Conservation (phyloP, 2,888 invertebrate genomes). For the Caenorhabditis angaria region DNA sequence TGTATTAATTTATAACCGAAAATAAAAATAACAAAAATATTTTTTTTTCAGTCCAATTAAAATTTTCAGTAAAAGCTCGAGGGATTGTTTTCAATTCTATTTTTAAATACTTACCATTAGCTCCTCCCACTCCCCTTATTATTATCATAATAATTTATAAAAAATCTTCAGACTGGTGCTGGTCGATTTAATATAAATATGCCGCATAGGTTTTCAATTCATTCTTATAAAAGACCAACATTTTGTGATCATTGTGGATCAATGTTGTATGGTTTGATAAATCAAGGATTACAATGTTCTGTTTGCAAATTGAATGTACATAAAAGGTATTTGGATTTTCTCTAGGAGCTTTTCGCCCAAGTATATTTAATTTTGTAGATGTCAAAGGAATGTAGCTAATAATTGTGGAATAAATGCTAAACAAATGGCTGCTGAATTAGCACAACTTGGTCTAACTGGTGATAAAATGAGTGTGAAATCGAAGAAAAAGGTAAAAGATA, state of each 20-base stretch:
- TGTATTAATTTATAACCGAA: too few relatives aligned
- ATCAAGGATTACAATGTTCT: slow-evolving; percentile 87
- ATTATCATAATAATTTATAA: too few relatives aligned
- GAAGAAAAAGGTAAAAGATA: slow-evolving; percentile 71
- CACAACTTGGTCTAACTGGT: slow-evolving; percentile 89
- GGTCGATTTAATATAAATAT: slow-evolving; percentile 94
- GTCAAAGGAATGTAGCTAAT: slow-evolving; percentile 98
- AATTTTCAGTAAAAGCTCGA: too few relatives aligned
- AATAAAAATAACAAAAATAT: too few relatives aligned
- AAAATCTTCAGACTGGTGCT: slow-evolving; percentile 28
- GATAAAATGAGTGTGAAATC: slow-evolving; percentile 80
- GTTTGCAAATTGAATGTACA: slow-evolving; percentile 97
- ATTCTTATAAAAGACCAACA: slow-evolving; percentile 94
- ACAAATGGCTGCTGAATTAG: slow-evolving; percentile 91
- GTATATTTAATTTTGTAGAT: slow-evolving; percentile 75
- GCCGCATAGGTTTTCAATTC: slow-evolving; percentile 91
- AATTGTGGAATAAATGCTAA: slow-evolving; percentile 98
- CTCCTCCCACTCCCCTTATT: too few relatives aligned
- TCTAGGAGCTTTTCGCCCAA: not conserved
- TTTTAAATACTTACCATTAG: too few relatives aligned
- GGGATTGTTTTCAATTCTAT: not conserved
- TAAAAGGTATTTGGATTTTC: slow-evolving; percentile 78
- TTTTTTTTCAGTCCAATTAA: too few relatives aligned
- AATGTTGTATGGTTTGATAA: slow-evolving; percentile 91
- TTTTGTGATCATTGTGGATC: slow-evolving; percentile 99